Base-by-base conservation (phyloP, 2,888 invertebrate genomes). In the Cerastoderma edule region DNA sequence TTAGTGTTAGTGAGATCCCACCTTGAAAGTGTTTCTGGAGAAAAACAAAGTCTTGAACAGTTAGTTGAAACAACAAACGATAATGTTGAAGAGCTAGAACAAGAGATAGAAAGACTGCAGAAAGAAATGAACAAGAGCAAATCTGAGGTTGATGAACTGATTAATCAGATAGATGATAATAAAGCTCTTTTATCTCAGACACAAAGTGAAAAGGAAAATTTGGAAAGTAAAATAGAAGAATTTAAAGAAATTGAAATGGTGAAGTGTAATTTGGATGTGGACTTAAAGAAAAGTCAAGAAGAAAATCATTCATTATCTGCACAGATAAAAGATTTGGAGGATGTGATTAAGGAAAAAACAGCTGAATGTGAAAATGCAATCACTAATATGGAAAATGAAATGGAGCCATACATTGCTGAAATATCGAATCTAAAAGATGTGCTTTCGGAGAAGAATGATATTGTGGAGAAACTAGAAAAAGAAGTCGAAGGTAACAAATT, bases 231-330 rank as follows among this genome's bases (percentile, higher is more conserved):
- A 32, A 50, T 67, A 6, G 53, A 53, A 48, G 33, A 32, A 24
- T 46, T 67, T 0, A 33, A 50, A 24, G 28, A 16, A 22, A 67
- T 48, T 53, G 53, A 67, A 33, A 32, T 16, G 50, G 66, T 53
- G n/a, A 67, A 22, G 22, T 24, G 53, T 27, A 33, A n/a, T 32
- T 22, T 67, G 27, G 33, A 67, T 44, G 13, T 16, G 22, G 27
- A 30, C 10, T 64, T 83, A 16, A 66, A 75, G 44, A 63, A 67
- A 24, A 67, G 44, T 10, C 75, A 83, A 69, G 69, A 75, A 60
- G 84, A 84, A 48, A 50, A 86, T 48, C 46, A 68, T 22, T 32
- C 22, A 22, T 1, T 44, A 6, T 30, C 64, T n/a, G 30, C 54
- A 27, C 56, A n/a, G 6, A 33, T 68, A 44, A 33, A 44, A 16